Evolutionary conservation across 1,140 invertebrate species (phyloP).

Genomic region (Drosophila ironensis): DNA sequence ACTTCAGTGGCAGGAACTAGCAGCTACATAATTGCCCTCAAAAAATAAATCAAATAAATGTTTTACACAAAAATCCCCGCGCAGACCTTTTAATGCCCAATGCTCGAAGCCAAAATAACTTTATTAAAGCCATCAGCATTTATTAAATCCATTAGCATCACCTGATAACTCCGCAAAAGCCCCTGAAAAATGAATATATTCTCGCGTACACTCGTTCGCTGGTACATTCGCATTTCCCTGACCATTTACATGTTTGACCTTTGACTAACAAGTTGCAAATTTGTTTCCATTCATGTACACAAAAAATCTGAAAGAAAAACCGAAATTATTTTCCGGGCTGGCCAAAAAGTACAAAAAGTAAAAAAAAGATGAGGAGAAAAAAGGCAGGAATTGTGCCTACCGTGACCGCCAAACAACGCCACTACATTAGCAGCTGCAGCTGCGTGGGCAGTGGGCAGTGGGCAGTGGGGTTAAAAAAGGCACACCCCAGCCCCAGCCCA

Average conservation of each 20-base stretch:
- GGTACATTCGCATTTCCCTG: not conserved
- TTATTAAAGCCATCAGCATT: slow-evolving; percentile 41
- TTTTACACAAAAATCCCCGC: not conserved
- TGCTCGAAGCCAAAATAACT: slow-evolving; percentile 3
- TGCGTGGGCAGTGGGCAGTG: too few relatives aligned
- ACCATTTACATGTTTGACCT: slow-evolving; percentile 39
- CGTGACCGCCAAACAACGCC: slow-evolving; percentile 71
- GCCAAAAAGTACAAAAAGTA: slow-evolving; percentile 3
- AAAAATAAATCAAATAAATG: not conserved
- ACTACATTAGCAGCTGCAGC: slow-evolving; percentile 70
- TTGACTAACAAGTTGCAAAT: slow-evolving; percentile 59
- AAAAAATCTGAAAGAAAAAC: not conserved
- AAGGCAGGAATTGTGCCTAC: slow-evolving; percentile 19
- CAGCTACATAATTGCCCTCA: too few relatives aligned
- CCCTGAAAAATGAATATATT: not conserved
- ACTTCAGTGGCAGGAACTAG: too few relatives aligned
- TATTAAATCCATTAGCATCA: slow-evolving; percentile 42
- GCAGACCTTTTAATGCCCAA: not conserved
- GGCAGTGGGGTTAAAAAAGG: too few relatives aligned
- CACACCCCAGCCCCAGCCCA: too few relatives aligned
- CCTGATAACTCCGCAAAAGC: slow-evolving; percentile 4
- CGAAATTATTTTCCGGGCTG: too few relatives aligned
- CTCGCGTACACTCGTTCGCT: not conserved
- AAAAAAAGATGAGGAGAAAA: slow-evolving; percentile 2
- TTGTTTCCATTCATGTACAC: slow-evolving; percentile 42